phyloP scores from a whole-genome alignment of 2,888 invertebrate species.

The Thecophora atra region DNA sequence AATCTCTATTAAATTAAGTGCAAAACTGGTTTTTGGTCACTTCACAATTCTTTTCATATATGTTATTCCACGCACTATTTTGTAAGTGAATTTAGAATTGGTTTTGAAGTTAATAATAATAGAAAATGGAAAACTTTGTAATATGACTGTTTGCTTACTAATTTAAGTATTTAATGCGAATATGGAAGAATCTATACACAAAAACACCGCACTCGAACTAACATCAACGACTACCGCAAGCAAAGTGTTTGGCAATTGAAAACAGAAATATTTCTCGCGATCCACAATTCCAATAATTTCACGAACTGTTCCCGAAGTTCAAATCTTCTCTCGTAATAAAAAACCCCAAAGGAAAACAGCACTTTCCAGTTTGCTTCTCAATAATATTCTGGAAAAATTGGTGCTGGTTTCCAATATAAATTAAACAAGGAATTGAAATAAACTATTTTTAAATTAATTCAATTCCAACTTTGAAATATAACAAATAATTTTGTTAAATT shows the following conservation, averaged over 20 bases:
- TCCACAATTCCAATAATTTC: no score
- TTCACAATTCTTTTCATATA: neutral
- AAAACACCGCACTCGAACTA: slow-evolving; percentile 18
- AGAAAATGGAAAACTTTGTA: neutral
- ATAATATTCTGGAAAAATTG: no score
- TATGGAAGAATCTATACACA: neutral
- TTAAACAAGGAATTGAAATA: no score
- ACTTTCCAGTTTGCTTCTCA: no score
- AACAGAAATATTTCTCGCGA: slow-evolving; percentile 31
- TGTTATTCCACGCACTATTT: neutral
- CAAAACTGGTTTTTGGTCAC: neutral
- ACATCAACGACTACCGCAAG: slow-evolving; percentile 47
- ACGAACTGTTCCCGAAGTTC: no score
- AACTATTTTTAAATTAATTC: no score
- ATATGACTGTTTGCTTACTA: slow-evolving; percentile 3
- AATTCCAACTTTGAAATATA: no score
- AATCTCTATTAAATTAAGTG: slow-evolving; percentile 2
- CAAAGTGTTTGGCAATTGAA: slow-evolving; percentile 45
- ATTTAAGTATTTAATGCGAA: neutral
- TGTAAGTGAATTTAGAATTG: neutral
- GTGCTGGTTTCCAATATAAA: no score
- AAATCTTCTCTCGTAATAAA: neutral
- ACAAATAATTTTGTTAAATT: no score
- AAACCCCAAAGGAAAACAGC: no score
- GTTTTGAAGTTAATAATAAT: neutral